A percentile compares a stretch with the other conserved stretches of the same genome.
Conservation (phyloP, 2,113 vertebrate genomes). For the Dipodomys merriami region DNA sequence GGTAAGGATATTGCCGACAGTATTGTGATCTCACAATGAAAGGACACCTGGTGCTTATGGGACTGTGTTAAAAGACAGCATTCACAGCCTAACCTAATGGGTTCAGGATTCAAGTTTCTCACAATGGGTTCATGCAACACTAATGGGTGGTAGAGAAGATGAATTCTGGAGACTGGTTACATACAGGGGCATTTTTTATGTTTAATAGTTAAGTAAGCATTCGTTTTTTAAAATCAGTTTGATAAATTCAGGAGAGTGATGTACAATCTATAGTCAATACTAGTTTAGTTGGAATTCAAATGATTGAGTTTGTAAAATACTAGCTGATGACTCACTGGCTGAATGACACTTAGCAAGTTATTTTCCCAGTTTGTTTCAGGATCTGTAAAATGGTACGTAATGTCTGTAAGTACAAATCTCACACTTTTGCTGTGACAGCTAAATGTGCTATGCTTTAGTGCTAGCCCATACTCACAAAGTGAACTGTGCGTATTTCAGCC, state of each 20-base stretch:
- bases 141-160: not conserved
- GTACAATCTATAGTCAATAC: not conserved
- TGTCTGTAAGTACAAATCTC: not conserved
- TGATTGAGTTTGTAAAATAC: not conserved
- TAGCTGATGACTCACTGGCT: not conserved
- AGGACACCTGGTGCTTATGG: not conserved
- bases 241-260: conserved; percentile 33
- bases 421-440: not conserved
- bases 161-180: not conserved
- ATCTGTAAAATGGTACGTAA: not conserved
- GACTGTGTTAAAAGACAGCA: not conserved
- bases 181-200: not conserved
- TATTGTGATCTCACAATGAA: not conserved
- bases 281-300: not conserved
- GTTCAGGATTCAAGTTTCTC: not conserved
- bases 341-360: not conserved
- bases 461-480: not conserved
- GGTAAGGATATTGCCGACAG: not conserved
- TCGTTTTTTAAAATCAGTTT: conserved; percentile 22
- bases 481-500: not conserved
- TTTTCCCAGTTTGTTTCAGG: not conserved
- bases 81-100: not conserved
- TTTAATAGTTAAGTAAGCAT: not conserved
- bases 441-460: not conserved
- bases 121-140: not conserved